These are phyloP conservation scores for Tachysurus vachellii DNA, from an alignment of 2,113 vertebrate genomes.

Conservation along the genomic window DNA sequence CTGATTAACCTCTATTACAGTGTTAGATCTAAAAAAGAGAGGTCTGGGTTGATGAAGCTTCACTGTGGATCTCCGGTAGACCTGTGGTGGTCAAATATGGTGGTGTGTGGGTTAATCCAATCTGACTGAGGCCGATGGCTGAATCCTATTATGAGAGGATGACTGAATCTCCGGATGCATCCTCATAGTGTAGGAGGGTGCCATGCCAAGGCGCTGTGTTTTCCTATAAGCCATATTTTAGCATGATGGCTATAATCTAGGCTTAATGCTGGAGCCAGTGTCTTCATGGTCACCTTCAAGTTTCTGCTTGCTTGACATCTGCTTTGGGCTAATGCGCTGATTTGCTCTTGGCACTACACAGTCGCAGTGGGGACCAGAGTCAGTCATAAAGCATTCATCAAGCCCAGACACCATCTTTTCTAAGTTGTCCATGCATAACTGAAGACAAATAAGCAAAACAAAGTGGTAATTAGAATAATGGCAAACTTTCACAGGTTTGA, in stretches of 20 bases:
- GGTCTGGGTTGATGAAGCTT: background rate
- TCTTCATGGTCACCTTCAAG: constrained; percentile 47
- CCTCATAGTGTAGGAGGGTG: background rate
- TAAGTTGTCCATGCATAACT: constrained; percentile 45
- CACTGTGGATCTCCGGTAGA: constrained; percentile 18
- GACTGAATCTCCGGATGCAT: constrained; percentile 37
- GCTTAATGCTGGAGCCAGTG: constrained; percentile 14
- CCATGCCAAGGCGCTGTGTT: background rate
- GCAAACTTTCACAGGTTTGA: constrained; percentile 37
- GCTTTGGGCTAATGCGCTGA: constrained; percentile 46
- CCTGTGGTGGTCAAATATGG: constrained; percentile 38
- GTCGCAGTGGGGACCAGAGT: constrained; percentile 36
- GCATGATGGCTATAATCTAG: constrained; percentile 26
- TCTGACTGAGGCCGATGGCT: constrained; percentile 10
- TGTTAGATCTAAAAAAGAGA: background rate
- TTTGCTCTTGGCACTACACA: constrained; percentile 39
- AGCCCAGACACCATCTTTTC: constrained; percentile 43
- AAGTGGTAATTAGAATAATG: constrained; percentile 52
- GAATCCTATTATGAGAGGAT: constrained; percentile 33
- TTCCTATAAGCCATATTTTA: constrained; percentile 40
- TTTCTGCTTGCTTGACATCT: constrained; percentile 43
- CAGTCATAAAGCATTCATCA: constrained; percentile 51
- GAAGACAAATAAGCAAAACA: constrained; percentile 42
- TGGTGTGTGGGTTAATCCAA: constrained; percentile 41
- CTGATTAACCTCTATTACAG: constrained; percentile 13